These are phyloP conservation scores for Eilema sororculum DNA, from an alignment of 2,888 invertebrate genomes.

Conservation along the genomic window DNA sequence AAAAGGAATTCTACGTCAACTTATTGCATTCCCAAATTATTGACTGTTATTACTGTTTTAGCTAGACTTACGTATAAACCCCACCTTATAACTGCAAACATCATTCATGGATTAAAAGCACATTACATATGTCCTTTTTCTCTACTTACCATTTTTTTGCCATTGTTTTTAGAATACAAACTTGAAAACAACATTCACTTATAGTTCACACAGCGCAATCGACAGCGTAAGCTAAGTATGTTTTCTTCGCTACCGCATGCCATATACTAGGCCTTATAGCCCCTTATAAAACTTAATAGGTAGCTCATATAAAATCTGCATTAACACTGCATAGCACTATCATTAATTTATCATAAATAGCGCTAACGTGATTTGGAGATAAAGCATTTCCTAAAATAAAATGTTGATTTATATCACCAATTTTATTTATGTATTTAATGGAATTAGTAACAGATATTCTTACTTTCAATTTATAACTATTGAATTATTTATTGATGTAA, in stretches of 20 bases:
- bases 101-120: too few relatives aligned
- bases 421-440: background rate
- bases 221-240: constrained; percentile 17
- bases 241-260: constrained; percentile 10
- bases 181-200: background rate
- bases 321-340: constrained; percentile 10
- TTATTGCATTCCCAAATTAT: too few relatives aligned
- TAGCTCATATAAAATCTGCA: constrained; percentile 10
- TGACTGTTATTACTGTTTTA: too few relatives aligned
- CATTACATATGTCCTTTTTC: too few relatives aligned
- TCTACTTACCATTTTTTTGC: too few relatives aligned
- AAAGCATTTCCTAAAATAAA: background rate
- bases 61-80: too few relatives aligned
- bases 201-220: background rate
- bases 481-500: too few relatives aligned
- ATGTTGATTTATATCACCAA: constrained; percentile 1
- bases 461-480: too few relatives aligned
- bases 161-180: background rate
- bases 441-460: too few relatives aligned
- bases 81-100: too few relatives aligned
- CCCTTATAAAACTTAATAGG: constrained; percentile 9
- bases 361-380: background rate
- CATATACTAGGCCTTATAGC: constrained; percentile 10
- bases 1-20: too few relatives aligned
- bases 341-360: constrained; percentile 17